These are phyloP conservation scores for Acanthaster planci DNA, from an alignment of 35 echinoderm and acorn worm genomes.

Conservation along the genomic window DNA sequence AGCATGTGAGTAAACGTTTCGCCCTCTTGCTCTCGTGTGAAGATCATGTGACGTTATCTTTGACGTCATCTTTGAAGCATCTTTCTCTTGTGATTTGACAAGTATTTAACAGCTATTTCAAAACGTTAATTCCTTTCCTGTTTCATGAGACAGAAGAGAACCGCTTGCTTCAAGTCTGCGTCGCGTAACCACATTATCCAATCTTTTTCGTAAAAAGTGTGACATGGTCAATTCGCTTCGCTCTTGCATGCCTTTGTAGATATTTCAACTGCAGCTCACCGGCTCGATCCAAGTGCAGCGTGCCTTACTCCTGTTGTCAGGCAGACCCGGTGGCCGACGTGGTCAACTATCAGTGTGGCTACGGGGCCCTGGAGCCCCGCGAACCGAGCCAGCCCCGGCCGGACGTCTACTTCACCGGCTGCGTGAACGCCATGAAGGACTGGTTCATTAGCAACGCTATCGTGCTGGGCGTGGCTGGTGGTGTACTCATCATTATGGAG, in stretches of 20 bases:
- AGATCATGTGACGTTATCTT: no score
- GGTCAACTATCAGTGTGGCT: constrained; percentile 95
- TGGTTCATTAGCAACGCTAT: constrained; percentile 90
- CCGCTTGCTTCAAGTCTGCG: no score
- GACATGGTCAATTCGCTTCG: no score
- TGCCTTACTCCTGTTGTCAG: constrained; percentile 88
- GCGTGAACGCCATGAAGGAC: constrained; percentile 57
- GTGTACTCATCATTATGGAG: constrained; percentile 70
- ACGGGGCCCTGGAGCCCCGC: constrained; percentile 27
- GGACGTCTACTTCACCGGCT: constrained; percentile 70
- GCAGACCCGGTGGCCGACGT: constrained; percentile 42
- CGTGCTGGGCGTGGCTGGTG: constrained; percentile 55
- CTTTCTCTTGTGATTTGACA: no score
- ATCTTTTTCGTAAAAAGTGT: no score
- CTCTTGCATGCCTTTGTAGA: constrained; percentile 15
- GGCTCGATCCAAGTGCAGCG: constrained; percentile 72
- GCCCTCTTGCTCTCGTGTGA: no score
- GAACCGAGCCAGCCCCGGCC: neutral
- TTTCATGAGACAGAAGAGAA: no score
- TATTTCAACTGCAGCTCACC: constrained; percentile 82
- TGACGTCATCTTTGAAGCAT: no score
- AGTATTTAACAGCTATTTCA: no score
- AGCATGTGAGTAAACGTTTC: no score
- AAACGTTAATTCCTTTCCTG: no score
- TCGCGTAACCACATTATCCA: no score